Base-by-base conservation (phyloP, 2,797 vertebrate species). In the Merluccius polli region DNA sequence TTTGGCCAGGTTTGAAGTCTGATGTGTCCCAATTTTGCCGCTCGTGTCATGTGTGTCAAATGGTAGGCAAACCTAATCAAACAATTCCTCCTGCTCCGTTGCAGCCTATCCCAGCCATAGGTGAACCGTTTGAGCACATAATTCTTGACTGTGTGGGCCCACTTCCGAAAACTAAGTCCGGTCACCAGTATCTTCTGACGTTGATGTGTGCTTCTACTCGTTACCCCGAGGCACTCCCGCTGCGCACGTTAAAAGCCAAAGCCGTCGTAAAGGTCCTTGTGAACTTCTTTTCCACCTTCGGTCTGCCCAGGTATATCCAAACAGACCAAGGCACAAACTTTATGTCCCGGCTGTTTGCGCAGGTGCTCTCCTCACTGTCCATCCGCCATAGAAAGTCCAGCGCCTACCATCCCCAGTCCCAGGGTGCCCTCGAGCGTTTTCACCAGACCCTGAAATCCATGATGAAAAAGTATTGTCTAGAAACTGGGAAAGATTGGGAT, bases 1-100 rank as follows among this genome's bases (percentile, higher is more conserved):
- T 75, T 69, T 38, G 59, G 74, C 74, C 74, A 9, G 63, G 32
- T 4, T 18, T 75, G 9, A 76, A 76, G 27, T 32, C 29, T 71
- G 68, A 70, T 59, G 69, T 71, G 9, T 27, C 31, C 8, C 6
- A 33, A 21, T 36, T 33, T 63, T 76, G 75, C 30, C 44, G 70
- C 0, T 33, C 70, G 0, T 76, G 69, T 33, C 75, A 76, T 15
- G 15, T 15, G 6, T 76, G 75, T 18, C 75, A 76, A 21, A 10
- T 59, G 2, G 35, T 4, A 2, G 67, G 75, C 9, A 76, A 70
- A 32, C 67, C 75, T 2, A 76, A 76, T 12, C 75, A 76, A 27
- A 1, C 11, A 15, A 36, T 76, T 59, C 44, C 75, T 27, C 41
- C 69, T 15, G 69, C 75, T 35, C 75, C 70, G 0, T n/a, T 76